Evolutionary conservation across 2,797 vertebrate genomes (phyloP).

Genomic region (Glossophaga mutica): DNA sequence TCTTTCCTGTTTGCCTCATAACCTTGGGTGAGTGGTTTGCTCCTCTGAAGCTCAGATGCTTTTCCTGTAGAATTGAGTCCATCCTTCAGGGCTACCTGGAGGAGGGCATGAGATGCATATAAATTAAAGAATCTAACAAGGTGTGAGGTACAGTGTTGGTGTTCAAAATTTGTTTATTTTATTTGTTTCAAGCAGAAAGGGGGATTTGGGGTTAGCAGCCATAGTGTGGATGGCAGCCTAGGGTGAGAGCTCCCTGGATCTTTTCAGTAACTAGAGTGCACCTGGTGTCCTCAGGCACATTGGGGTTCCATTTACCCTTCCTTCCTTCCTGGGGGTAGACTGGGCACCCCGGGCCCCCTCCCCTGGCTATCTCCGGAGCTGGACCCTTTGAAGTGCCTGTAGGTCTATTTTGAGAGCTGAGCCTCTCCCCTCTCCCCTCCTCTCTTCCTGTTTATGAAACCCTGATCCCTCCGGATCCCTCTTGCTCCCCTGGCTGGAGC

Average conservation of each 20-base stretch:
- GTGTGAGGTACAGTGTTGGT: neutral
- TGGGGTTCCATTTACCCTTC: neutral
- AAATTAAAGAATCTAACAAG: neutral
- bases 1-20: neutral
- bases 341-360: slow-evolving; percentile 26
- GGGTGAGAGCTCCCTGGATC: neutral
- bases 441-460: slow-evolving; percentile 78
- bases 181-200: neutral
- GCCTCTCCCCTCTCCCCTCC: slow-evolving; percentile 68
- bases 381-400: slow-evolving; percentile 60
- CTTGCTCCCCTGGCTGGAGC: slow-evolving; percentile 54
- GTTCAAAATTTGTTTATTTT: neutral
- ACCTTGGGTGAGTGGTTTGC: neutral
- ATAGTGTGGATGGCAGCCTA: neutral
- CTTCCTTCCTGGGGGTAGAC: slow-evolving; percentile 18
- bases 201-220: neutral
- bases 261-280: neutral
- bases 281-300: neutral
- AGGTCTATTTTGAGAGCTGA: slow-evolving; percentile 68
- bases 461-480: slow-evolving; percentile 70
- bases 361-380: slow-evolving; percentile 48
- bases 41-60: neutral
- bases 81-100: neutral
- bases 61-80: neutral
- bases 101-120: neutral